These are phyloP conservation scores for Brachionus rotundiformis DNA, from an alignment of 1,140 invertebrate genomes.

Conservation along the genomic window DNA sequence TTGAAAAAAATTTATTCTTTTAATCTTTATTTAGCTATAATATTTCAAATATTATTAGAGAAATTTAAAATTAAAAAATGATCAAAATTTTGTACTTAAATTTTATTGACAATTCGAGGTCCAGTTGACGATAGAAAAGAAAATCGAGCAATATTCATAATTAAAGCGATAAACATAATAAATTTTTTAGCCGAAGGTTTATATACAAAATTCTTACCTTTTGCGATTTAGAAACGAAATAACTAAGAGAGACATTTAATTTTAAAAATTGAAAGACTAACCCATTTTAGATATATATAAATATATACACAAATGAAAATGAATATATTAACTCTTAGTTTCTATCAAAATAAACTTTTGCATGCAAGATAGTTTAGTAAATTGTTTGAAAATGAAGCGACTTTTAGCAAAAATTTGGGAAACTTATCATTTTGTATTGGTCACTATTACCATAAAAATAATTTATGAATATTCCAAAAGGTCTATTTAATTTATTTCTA, in stretches of 20 bases:
- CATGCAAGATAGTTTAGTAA: no score
- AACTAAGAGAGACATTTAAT: constrained; percentile 27
- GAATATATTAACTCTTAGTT: constrained; percentile 45
- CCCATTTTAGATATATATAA: constrained; percentile 30
- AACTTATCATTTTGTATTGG: not conserved
- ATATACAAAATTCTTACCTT: constrained; percentile 31
- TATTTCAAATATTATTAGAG: no score
- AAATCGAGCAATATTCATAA: not conserved
- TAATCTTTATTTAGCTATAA: no score
- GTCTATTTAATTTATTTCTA: no score
- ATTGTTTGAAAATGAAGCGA: no score
- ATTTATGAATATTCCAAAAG: not conserved
- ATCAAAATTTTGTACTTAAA: no score
- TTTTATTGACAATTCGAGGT: not conserved
- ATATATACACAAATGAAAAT: not conserved
- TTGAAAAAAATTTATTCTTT: no score
- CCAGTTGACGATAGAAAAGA: not conserved
- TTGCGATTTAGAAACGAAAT: not conserved
- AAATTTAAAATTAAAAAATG: no score
- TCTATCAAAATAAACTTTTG: not conserved
- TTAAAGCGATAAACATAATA: constrained; percentile 37
- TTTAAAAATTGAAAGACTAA: constrained; percentile 32
- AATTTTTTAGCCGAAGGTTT: constrained; percentile 3
- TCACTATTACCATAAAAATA: not conserved
- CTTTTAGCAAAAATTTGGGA: no score